These are phyloP conservation scores for Timema cristinae DNA, from an alignment of 2,888 invertebrate genomes.

Conservation along the genomic window DNA sequence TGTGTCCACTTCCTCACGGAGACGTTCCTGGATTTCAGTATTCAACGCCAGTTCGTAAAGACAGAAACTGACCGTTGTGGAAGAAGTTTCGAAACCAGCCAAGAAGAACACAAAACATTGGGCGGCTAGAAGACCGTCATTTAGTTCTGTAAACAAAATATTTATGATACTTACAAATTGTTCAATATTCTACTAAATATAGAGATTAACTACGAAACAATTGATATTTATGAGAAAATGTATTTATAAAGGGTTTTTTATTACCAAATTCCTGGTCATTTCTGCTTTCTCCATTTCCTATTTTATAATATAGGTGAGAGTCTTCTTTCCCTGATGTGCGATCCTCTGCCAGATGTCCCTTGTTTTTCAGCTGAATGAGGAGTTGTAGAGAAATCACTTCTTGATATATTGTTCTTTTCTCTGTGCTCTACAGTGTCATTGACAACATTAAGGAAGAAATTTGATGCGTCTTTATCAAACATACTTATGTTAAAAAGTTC, in stretches of 20 bases:
- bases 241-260: too few species aligned
- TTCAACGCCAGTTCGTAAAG: too few species aligned
- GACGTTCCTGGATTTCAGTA: too few species aligned
- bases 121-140: neutral
- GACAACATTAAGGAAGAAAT: slow-evolving; percentile 30
- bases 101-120: slow-evolving; percentile 27
- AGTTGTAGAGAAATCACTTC: slow-evolving; percentile 14
- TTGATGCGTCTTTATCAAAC: slow-evolving; percentile 18
- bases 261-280: too few species aligned
- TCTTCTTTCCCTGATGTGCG: too few species aligned
- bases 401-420: slow-evolving; percentile 32
- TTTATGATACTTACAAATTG: too few species aligned
- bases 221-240: too few species aligned
- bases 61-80: slow-evolving; percentile 20
- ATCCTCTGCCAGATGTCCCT: slow-evolving; percentile 32
- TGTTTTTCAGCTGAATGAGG: slow-evolving; percentile 22
- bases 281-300: neutral
- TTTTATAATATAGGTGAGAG: neutral
- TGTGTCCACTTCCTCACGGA: slow-evolving; percentile 32
- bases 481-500: neutral
- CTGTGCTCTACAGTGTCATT: slow-evolving; percentile 36
- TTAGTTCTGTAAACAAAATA: too few species aligned
- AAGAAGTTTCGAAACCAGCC: neutral
- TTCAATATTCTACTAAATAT: too few species aligned
- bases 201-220: too few species aligned